Evolutionary conservation across 2,888 invertebrate genomes (phyloP).

Genomic region (Catonia carolina): DNA sequence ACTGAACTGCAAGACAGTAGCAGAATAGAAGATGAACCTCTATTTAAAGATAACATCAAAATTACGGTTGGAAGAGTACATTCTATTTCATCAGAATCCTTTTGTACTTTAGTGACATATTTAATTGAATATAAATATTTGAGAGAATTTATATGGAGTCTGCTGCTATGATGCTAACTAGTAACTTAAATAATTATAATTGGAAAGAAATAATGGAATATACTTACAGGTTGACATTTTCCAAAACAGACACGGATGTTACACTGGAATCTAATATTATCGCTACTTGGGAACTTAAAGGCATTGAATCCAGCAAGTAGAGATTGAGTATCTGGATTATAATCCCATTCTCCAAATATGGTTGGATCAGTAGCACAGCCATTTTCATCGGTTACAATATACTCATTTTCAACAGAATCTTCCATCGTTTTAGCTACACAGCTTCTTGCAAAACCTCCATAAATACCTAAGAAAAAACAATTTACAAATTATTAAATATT

Average conservation of each 20-base stretch:
- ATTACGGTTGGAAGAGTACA: no score
- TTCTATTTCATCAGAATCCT: no score
- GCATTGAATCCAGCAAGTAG: constrained; percentile 85
- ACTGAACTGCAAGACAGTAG: no score
- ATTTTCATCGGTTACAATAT: constrained; percentile 87
- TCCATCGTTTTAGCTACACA: constrained; percentile 91
- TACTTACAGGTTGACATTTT: constrained; percentile 83
- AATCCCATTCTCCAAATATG: constrained; percentile 91
- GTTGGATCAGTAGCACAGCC: constrained; percentile 89
- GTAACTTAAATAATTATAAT: no score
- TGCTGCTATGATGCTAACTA: no score
- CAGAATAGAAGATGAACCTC: no score
- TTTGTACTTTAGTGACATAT: no score
- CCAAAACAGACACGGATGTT: constrained; percentile 93
- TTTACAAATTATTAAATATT: neutral
- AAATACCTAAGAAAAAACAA: constrained; percentile 57
- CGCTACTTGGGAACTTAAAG: constrained; percentile 91
- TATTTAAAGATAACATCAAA: no score
- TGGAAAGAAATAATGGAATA: no score
- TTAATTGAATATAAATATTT: no score
- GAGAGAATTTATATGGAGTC: no score
- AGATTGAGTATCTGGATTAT: constrained; percentile 77
- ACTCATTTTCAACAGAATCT: constrained; percentile 80
- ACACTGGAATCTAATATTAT: constrained; percentile 91
- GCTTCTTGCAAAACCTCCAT: constrained; percentile 88